phyloP scores from a whole-genome alignment of 2,797 vertebrate genomes.

The Macropodus opercularis region DNA sequence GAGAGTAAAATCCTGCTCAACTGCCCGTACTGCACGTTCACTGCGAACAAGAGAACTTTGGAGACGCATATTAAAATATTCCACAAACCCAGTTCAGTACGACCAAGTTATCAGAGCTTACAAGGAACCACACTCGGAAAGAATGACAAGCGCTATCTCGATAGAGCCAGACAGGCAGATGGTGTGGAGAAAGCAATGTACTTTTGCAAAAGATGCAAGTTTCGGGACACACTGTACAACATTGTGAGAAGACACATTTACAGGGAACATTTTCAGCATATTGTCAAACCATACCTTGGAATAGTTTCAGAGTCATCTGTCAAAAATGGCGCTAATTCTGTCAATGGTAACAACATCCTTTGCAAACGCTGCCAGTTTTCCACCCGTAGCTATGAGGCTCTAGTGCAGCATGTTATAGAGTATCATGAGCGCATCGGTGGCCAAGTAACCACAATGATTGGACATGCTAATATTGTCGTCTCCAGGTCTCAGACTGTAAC shows the following conservation, averaged over 20 bases:
- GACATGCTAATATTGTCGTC: slow-evolving; percentile 92
- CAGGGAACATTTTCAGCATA: slow-evolving; percentile 99
- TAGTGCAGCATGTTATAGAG: slow-evolving; percentile 97
- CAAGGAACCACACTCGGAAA: slow-evolving; percentile 78
- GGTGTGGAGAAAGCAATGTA: slow-evolving; percentile 94
- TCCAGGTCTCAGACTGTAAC: slow-evolving; percentile 84
- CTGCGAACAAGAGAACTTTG: slow-evolving; percentile 95
- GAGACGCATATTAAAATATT: slow-evolving; percentile 99
- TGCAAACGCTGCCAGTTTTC: slow-evolving; percentile 98
- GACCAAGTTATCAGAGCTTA: slow-evolving; percentile 72
- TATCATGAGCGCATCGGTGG: slow-evolving; percentile 97
- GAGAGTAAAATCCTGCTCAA: slow-evolving; percentile 95
- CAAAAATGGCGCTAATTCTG: slow-evolving; percentile 77
- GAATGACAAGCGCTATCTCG: slow-evolving; percentile 86
- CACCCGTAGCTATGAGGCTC: slow-evolving; percentile 94
- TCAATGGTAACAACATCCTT: slow-evolving; percentile 90
- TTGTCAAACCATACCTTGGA: slow-evolving; percentile 93
- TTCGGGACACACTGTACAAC: slow-evolving; percentile 95
- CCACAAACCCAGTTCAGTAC: slow-evolving; percentile 88
- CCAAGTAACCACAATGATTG: slow-evolving; percentile 98
- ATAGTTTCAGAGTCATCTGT: slow-evolving; percentile 90
- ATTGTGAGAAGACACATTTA: slow-evolving; percentile 98
- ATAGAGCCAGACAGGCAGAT: slow-evolving; percentile 87
- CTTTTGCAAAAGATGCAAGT: slow-evolving; percentile 99
- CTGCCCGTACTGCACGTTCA: slow-evolving; percentile 97